Base-by-base conservation (phyloP, 2,113 vertebrate species). In the Channa argus region DNA sequence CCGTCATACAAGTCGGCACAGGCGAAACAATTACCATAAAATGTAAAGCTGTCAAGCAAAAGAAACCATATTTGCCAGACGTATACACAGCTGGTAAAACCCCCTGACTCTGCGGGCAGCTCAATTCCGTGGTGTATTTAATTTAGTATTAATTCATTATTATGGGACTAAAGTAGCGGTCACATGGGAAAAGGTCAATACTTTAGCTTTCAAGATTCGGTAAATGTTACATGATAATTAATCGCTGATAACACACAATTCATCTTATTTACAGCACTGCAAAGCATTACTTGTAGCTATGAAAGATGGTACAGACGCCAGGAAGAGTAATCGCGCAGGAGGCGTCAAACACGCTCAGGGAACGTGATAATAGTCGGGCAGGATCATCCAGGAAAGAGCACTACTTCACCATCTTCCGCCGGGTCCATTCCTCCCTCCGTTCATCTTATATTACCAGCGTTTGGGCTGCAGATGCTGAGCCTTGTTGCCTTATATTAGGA, bases 361-460 rank as follows among this genome's bases (percentile, higher is more conserved):
- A 15, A 68, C 61, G 71, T 66, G 36, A 8, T 71, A 63, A 60
- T 5, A 68, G 6, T 58, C 63, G 51, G 37, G 24, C 9, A 46
- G 14, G 64, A 55, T 71, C 55, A 12, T 71, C 60, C 62, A 44
- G 45, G 63, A 67, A 47, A 56, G n/a, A 44, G 62, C 44, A 39
- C 50, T 83, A 68, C 54, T 46, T 79, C 49, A 64, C 61, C 66
- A 56, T 74, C 59, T 45, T 76, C 59, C 70, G 44, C 67, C 74
- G 49, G 79, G 38, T 86, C 72, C 81, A 52, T 41, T 70, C 56
- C 75, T 33, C 66, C 66, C 45, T 50, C 79, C 72, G 74, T 66
- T 86, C 83, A 61, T 77, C 66, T 85, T 75, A 74, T 36, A 59
- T 79, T 63, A 49, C 80, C 83, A 39, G 63, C 68, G 67, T 52